A percentile compares a stretch with the other conserved stretches of the same genome.
Conservation (phyloP, 2,888 invertebrate species). For the Lasioglossum oenotherae region DNA sequence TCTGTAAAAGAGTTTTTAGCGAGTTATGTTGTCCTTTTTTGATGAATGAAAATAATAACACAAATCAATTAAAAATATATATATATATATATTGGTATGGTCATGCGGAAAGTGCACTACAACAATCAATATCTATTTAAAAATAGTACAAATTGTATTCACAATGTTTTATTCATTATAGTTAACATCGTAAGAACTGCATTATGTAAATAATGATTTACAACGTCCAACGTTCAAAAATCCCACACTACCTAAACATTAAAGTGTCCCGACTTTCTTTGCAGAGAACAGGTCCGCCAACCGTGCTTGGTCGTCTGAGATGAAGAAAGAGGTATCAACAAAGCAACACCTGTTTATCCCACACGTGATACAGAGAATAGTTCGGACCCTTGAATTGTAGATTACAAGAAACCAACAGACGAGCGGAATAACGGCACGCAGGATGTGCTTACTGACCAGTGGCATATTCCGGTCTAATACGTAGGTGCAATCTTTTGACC, state of each 20-base stretch:
- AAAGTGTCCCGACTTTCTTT: neutral
- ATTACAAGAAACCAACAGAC: constrained; percentile 17
- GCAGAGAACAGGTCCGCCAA: neutral
- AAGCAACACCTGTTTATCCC: neutral
- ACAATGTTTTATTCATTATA: too few relatives aligned
- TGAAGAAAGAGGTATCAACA: neutral
- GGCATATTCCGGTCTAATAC: constrained; percentile 1
- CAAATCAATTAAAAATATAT: too few relatives aligned
- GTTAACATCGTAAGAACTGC: too few relatives aligned
- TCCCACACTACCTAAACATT: neutral
- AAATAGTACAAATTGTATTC: too few relatives aligned
- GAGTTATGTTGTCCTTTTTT: too few relatives aligned
- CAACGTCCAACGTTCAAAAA: neutral
- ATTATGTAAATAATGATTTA: neutral
- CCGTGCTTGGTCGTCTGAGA: neutral
- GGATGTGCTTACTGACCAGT: neutral
- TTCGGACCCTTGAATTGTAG: neutral
- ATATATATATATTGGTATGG: too few relatives aligned
- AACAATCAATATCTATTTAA: too few relatives aligned
- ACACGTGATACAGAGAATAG: neutral
- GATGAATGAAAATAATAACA: too few relatives aligned
- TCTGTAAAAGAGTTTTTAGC: too few relatives aligned
- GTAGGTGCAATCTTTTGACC: neutral
- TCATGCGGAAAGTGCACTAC: too few relatives aligned
- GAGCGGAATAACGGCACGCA: constrained; percentile 16